These are phyloP conservation scores for Dascyllus trimaculatus DNA, from an alignment of 2,113 vertebrate genomes.

Conservation along the genomic window DNA sequence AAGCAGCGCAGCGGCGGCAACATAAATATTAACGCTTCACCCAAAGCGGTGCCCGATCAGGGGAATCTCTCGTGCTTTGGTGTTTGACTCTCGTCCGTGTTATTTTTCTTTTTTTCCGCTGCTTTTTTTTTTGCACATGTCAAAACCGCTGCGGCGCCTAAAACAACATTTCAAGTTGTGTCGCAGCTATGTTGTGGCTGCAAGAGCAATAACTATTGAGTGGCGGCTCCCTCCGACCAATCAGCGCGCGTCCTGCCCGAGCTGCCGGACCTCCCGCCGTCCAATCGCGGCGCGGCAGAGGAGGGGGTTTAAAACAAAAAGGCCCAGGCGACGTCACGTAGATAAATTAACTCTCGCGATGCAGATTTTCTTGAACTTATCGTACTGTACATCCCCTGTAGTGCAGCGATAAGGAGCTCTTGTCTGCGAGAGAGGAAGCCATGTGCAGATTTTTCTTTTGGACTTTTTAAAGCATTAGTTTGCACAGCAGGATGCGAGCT, in stretches of 20 bases:
- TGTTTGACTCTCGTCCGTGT: neutral
- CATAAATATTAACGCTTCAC: neutral
- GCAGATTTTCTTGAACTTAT: conserved; percentile 34
- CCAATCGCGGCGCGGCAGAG: conserved; percentile 76
- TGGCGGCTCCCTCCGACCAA: conserved; percentile 78
- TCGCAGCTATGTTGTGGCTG: conserved; percentile 83
- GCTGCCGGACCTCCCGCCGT: conserved; percentile 60
- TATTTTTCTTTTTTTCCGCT: too few relatives aligned
- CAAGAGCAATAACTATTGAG: conserved; percentile 80
- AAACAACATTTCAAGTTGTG: conserved; percentile 75
- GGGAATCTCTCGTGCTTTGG: neutral
- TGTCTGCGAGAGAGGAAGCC: conserved; percentile 21
- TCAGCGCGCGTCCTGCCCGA: conserved; percentile 58
- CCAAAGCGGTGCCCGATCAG: neutral
- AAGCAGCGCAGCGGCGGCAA: conserved; percentile 4
- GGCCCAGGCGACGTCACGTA: conserved; percentile 74
- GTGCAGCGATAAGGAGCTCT: conserved; percentile 34
- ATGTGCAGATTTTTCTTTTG: conserved; percentile 24
- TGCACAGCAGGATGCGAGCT: neutral
- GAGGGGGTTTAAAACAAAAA: conserved; percentile 57
- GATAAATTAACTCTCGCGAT: conserved; percentile 66
- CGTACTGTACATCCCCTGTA: conserved; percentile 44
- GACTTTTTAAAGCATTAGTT: neutral
- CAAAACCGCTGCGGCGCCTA: neutral
- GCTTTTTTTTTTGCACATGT: conserved; percentile 22